Evolutionary conservation across 2,113 vertebrate species (phyloP).

Genomic region (Promerops cafer): DNA sequence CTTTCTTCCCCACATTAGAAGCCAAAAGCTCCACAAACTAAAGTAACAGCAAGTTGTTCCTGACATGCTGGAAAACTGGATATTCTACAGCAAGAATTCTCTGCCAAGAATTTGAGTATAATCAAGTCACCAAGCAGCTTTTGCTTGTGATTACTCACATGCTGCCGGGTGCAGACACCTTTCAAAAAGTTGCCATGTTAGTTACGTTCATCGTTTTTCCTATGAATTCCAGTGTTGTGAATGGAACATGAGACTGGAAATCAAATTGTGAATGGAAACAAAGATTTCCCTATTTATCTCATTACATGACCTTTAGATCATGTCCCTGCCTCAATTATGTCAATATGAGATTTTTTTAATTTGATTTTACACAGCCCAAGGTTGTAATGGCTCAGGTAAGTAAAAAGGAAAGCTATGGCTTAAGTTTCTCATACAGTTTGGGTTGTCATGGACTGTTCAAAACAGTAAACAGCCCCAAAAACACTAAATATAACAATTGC

Average conservation of each 20-base stretch:
- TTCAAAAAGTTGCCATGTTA: not conserved
- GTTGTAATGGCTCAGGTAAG: not conserved
- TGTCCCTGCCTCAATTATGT: not conserved
- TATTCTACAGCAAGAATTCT: not conserved
- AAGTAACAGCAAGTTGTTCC: not conserved
- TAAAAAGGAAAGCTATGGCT: not conserved
- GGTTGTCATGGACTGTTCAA: not conserved
- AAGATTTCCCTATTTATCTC: not conserved
- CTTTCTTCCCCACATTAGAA: not conserved
- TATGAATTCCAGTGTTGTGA: not conserved
- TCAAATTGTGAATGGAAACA: not conserved
- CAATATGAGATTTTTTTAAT: not conserved
- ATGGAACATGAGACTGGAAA: not conserved
- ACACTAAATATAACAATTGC: not conserved
- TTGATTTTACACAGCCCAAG: not conserved
- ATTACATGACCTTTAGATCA: not conserved
- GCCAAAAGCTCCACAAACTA: not conserved
- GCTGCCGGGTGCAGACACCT: accelerated
- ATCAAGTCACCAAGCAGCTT: not conserved
- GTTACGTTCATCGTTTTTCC: not conserved
- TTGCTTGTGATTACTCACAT: not conserved
- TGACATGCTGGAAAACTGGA: not conserved
- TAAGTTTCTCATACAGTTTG: not conserved
- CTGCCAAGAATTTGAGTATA: not conserved
- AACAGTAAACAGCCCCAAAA: not conserved